phyloP scores from a whole-genome alignment of 2,888 invertebrate genomes.

The Syritta pipiens region DNA sequence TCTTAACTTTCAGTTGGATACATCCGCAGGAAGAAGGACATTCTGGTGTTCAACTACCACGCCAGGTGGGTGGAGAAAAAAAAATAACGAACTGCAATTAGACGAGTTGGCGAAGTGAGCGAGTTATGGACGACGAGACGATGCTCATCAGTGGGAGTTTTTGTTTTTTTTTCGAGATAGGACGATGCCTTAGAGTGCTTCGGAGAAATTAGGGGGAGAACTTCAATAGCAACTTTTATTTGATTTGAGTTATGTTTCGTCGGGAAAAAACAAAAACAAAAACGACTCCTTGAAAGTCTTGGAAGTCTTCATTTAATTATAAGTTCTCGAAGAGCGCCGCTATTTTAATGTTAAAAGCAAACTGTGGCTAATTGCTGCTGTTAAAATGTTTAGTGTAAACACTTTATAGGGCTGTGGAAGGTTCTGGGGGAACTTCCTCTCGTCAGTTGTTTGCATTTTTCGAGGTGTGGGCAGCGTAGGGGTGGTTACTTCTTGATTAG shows the following conservation, averaged over 20 bases:
- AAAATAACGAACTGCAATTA: conserved; percentile 50
- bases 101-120: conserved; percentile 38
- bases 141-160: not conserved
- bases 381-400: too few species aligned
- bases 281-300: too few species aligned
- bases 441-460: too few species aligned
- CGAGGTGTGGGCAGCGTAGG: too few species aligned
- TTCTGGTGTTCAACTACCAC: conserved; percentile 17
- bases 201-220: too few species aligned
- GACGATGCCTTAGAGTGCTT: not conserved
- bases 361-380: too few species aligned
- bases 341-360: too few species aligned
- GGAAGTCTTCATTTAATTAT: not conserved
- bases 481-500: too few species aligned
- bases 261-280: too few species aligned
- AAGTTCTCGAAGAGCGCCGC: too few species aligned
- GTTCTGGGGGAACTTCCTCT: too few species aligned
- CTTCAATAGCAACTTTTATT: not conserved
- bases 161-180: not conserved
- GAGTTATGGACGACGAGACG: conserved; percentile 17
- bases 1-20: conserved; percentile 50
- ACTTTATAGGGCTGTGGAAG: too few species aligned
- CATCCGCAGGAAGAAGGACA: conserved; percentile 18
- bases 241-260: not conserved
- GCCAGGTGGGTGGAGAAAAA: conserved; percentile 31